phyloP scores from a whole-genome alignment of 2,888 invertebrate species.

The Cantharis rustica region DNA sequence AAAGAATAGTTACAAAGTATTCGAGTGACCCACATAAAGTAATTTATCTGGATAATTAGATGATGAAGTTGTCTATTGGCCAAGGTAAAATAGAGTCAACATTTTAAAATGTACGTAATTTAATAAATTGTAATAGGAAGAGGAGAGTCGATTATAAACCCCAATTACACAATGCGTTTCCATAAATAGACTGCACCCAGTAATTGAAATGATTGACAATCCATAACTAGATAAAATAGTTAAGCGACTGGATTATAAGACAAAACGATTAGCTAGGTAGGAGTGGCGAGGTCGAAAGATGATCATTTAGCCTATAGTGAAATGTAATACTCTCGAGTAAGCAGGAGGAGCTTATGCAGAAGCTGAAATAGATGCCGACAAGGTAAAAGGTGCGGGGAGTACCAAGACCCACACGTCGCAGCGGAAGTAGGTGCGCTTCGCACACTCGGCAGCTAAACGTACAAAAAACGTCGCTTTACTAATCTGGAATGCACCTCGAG shows the following conservation, averaged over 20 bases:
- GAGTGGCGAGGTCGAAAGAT: constrained; percentile 18
- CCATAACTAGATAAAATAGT: constrained; percentile 4
- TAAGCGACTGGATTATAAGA: constrained; percentile 5
- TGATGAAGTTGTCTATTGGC: background rate
- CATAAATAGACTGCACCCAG: constrained; percentile 6
- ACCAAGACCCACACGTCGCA: constrained; percentile 30
- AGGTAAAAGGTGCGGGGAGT: constrained; percentile 8
- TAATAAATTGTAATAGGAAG: constrained; percentile 1
- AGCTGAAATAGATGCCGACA: constrained; percentile 3
- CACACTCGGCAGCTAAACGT: constrained; percentile 32
- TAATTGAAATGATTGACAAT: constrained; percentile 16
- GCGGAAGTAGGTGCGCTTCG: constrained; percentile 33
- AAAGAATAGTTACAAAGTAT: background rate
- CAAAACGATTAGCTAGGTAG: constrained; percentile 12
- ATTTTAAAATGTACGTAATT: background rate
- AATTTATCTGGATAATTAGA: background rate
- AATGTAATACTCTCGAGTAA: constrained; percentile 2
- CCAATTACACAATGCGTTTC: constrained; percentile 14
- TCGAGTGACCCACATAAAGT: background rate
- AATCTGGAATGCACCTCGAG: constrained; percentile 18
- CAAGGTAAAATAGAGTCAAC: background rate
- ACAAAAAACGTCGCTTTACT: constrained; percentile 18
- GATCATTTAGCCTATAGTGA: constrained; percentile 9
- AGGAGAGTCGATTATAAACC: constrained; percentile 8
- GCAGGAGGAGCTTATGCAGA: background rate